Conservation (phyloP, 2,113 vertebrate genomes). For the Xyliphius kryptos region DNA sequence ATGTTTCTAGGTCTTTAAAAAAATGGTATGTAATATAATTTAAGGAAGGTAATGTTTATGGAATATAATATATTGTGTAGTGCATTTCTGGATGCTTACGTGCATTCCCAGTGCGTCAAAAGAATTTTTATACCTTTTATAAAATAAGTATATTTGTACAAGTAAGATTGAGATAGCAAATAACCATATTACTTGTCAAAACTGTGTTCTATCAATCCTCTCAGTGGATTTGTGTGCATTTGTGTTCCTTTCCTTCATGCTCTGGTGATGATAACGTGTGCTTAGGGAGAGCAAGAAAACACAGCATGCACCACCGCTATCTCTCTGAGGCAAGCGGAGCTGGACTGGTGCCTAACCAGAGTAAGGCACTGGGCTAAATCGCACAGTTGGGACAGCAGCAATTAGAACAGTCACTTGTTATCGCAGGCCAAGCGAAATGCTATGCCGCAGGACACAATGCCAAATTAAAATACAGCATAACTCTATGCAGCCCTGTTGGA, state of each 20-base stretch:
- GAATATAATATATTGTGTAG: too few relatives aligned
- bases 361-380: conserved; percentile 52
- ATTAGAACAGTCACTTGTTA: conserved; percentile 68
- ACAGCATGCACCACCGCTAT: conserved; percentile 19
- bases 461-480: conserved; percentile 56
- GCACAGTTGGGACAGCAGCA: conserved; percentile 60
- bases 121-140: too few relatives aligned
- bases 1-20: too few relatives aligned
- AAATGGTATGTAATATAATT: too few relatives aligned
- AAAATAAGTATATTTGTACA: too few relatives aligned
- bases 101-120: too few relatives aligned
- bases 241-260: neutral
- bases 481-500: conserved; percentile 54
- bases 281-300: conserved; percentile 19
- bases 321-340: conserved; percentile 18
- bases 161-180: too few relatives aligned
- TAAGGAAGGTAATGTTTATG: too few relatives aligned
- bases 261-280: conserved; percentile 14
- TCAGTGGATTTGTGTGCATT: too few relatives aligned
- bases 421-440: conserved; percentile 59
- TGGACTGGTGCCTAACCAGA: conserved; percentile 53
- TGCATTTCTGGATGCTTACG: too few relatives aligned
- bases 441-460: conserved; percentile 54
- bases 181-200: too few relatives aligned
- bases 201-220: too few relatives aligned